Evolutionary conservation across 2,888 invertebrate species (phyloP), one percentile per base, ranked within the genome.

Genomic region (Stenodera caucasica): DNA sequence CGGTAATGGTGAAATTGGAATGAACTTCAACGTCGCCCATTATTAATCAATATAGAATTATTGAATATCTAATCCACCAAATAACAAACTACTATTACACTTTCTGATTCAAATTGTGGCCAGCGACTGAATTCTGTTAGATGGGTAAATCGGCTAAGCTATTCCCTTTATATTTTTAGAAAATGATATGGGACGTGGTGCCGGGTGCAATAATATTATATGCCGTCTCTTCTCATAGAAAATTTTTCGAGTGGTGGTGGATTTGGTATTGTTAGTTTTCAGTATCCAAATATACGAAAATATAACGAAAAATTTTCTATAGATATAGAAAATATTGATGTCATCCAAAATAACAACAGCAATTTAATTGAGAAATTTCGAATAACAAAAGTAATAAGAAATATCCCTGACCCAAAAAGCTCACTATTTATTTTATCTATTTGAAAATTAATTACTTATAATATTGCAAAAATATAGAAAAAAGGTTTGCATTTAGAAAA

Each of bases 11-110:
- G 81, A 87, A 90, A 82, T 91, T 90, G 85, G 91, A 90, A 85
- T 91, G 90, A 71, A 91, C 88, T 82, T 94, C 94, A 77, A 94
- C 93, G 86, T 94, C 94, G 81, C 92, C 94, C 94, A 94, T 94
- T 83, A 80, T 65, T n/a, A n/a, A n/a, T n/a, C n/a, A n/a, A n/a
- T n/a, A n/a, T n/a, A n/a, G n/a, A n/a, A n/a, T n/a, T n/a, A n/a
- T n/a, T n/a, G n/a, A n/a, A n/a, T n/a, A n/a, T n/a, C n/a, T n/a
- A n/a, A n/a, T n/a, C n/a, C n/a, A n/a, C n/a, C n/a, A n/a, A n/a
- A n/a, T n/a, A n/a, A n/a, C n/a, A n/a, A n/a, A n/a, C n/a, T n/a
- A n/a, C n/a, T n/a, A n/a, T 33, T 37, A 67, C 67, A 65, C 64
- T 58, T 56, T 23, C 65, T 40, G 21, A 62, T 53, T 60, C 62